These are phyloP conservation scores for Brachionus rubens DNA, from an alignment of 1,140 invertebrate genomes.

Conservation along the genomic window DNA sequence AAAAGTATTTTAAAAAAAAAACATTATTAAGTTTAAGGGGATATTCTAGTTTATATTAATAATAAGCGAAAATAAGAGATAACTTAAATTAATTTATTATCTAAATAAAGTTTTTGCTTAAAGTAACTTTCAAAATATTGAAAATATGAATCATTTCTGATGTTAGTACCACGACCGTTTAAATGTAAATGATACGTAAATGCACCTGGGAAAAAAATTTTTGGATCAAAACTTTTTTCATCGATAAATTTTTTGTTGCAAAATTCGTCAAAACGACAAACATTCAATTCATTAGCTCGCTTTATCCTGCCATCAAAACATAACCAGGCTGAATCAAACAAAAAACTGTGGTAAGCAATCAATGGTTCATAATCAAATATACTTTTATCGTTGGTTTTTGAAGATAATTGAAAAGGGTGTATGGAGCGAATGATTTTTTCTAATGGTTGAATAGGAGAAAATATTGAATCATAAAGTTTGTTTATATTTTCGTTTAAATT, in stretches of 20 bases:
- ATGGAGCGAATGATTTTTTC: neutral
- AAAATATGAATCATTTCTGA: constrained; percentile 19
- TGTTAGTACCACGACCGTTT: neutral
- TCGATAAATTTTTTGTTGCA: neutral
- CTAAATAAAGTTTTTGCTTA: no score
- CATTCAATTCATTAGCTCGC: neutral
- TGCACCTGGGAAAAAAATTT: constrained; percentile 13
- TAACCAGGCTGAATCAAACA: constrained; percentile 38
- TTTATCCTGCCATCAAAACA: constrained; percentile 31
- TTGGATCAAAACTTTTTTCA: neutral
- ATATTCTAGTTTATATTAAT: no score
- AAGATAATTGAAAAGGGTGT: constrained; percentile 2
- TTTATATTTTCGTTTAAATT: neutral
- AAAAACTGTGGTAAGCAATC: constrained; percentile 25
- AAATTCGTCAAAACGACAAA: constrained; percentile 43
- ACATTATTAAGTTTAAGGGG: no score
- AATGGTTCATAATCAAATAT: no score
- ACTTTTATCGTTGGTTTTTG: neutral
- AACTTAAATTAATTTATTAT: no score
- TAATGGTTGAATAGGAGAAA: neutral
- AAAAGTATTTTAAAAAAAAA: no score
- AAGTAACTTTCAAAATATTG: constrained; percentile 22
- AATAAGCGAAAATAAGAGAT: no score
- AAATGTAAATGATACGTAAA: constrained; percentile 45
- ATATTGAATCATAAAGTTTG: constrained; percentile 17